Base-by-base conservation (phyloP, 2,113 vertebrate genomes). In the Opisthocomus hoazin region DNA sequence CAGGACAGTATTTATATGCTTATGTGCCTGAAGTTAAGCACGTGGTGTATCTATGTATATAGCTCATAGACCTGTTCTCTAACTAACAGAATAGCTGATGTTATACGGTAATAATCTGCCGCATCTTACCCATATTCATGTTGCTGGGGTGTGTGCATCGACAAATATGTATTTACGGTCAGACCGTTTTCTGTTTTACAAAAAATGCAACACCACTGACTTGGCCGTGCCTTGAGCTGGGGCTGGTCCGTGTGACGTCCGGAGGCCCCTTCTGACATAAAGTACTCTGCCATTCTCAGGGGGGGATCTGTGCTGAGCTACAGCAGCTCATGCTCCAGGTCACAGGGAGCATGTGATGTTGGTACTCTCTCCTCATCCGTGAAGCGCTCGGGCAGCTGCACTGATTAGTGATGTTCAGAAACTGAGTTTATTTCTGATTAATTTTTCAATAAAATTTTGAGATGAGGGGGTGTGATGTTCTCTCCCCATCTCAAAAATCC, bases 1-100 rank as follows among this genome's bases (percentile, higher is more conserved):
- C 30, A 5, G 65, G 57, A 60, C 10, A 27, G 6, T 27, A 12
- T 57, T 70, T 66, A 2, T 30, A 34, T 12, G 9, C 24, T 61
- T 73, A 5, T 22, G 0, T 70, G 26, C 54, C 48, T 78, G 75
- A 53, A 76, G 58, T 21, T 46, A 1, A 46, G 48, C 14, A 34
- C 15, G 4, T 4, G 9, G 2, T 46, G 8, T 27, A 1, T 65
- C 5, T 45, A 3, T 24, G 56, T 58, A 3, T 50, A 3, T 3
- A 5, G 43, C 36, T 50, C 10, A 54, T 27, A 66, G 46, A 50
- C 51, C 0, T 66, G 69, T 36, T 16, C 4, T 11, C 29, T 26
- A n/a, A 36, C 58, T 60, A 53, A 45, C 39, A 83, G 37, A 69
- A 69, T 13, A 58, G 50, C 48, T 66, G 15, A 53, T 32, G 34